phyloP scores from a whole-genome alignment of 2,888 invertebrate genomes.

The Laspeyria flexula region DNA sequence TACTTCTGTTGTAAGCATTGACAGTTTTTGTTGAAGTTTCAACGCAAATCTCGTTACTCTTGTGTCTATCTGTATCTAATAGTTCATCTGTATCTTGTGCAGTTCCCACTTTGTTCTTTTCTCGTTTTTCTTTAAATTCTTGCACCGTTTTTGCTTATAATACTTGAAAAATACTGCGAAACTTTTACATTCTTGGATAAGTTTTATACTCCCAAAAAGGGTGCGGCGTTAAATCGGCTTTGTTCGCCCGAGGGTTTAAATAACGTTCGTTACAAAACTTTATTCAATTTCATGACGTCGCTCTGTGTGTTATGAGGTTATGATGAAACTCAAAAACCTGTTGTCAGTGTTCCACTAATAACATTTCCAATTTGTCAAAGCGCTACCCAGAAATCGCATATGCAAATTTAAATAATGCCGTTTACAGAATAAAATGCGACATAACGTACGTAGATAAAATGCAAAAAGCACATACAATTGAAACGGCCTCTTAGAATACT shows the following conservation, averaged over 20 bases:
- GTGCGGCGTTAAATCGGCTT: not conserved
- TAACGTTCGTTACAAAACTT: not conserved
- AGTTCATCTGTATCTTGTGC: not conserved
- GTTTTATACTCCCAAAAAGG: not conserved
- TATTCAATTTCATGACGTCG: not conserved
- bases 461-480: conserved; percentile 34
- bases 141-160: not conserved
- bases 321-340: not conserved
- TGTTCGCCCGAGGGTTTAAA: not conserved
- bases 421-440: conserved; percentile 24
- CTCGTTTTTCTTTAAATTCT: conserved; percentile 1
- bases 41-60: not conserved
- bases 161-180: conserved; percentile 5
- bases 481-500: conserved; percentile 25
- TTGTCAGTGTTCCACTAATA: conserved; percentile 2
- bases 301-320: not conserved
- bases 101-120: conserved; percentile 1
- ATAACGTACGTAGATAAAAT: conserved; percentile 23
- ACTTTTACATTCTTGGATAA: conserved; percentile 3
- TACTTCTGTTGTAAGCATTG: conserved; percentile 13
- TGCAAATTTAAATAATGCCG: conserved; percentile 23
- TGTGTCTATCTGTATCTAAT: not conserved
- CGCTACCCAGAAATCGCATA: conserved; percentile 11
- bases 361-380: conserved; percentile 6
- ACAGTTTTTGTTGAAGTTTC: conserved; percentile 10